These are phyloP conservation scores for Homarus americanus DNA, from an alignment of 1,140 invertebrate genomes.

Conservation along the genomic window DNA sequence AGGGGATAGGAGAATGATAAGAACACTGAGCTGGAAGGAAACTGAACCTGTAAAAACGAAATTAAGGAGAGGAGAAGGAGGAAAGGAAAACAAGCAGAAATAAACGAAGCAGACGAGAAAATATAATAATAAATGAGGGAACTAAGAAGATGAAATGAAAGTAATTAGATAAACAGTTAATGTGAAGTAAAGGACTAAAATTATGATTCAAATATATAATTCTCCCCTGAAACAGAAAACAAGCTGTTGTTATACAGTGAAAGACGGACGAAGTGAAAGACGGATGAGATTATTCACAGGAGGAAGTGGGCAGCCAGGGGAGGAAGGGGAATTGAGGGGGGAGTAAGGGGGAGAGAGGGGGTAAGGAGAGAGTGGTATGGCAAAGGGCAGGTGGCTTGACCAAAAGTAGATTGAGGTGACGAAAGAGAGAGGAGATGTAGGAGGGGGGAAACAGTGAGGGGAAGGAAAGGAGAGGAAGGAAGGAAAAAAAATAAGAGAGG, in stretches of 20 bases:
- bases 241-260: neutral
- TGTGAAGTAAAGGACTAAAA: no score
- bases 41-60: neutral
- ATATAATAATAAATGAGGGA: neutral
- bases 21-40: neutral
- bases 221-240: no score
- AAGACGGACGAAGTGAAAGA: neutral
- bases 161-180: no score
- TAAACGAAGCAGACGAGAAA: neutral
- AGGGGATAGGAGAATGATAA: neutral
- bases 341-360: constrained; percentile 3
- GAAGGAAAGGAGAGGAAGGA: neutral
- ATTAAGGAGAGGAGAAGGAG: neutral
- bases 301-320: constrained; percentile 28
- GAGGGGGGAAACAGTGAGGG: neutral
- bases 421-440: neutral
- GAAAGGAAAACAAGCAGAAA: no score
- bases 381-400: neutral
- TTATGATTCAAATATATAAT: neutral
- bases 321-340: neutral
- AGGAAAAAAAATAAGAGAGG: neutral
- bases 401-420: no score
- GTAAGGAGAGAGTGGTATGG: neutral
- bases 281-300: neutral
- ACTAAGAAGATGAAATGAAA: no score